A percentile compares a stretch with the other conserved stretches of the same genome.
Conservation (phyloP, 2,888 invertebrate genomes). For the Epinotia demarniana region DNA sequence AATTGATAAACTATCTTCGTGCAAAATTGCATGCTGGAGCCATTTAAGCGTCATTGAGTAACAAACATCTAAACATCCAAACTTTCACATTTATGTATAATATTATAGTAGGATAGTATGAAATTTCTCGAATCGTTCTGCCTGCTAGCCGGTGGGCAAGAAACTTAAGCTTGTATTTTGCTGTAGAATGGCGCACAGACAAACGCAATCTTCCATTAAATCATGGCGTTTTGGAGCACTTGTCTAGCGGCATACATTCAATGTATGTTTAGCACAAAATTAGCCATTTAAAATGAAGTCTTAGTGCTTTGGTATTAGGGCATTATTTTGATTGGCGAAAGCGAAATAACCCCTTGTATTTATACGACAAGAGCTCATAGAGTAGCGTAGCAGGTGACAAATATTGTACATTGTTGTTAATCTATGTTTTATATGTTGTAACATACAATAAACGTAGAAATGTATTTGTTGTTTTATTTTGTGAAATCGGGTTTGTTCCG, state of each 20-base stretch:
- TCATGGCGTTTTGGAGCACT: neutral
- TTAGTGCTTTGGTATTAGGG: neutral
- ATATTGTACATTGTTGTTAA: slow-evolving; percentile 62
- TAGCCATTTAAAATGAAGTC: slow-evolving; percentile 17
- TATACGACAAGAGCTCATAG: slow-evolving; percentile 18
- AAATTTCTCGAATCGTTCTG: neutral
- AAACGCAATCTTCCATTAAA: neutral
- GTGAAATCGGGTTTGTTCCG: neutral
- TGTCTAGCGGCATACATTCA: neutral
- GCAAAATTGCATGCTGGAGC: too few relatives aligned
- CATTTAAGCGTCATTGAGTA: too few relatives aligned
- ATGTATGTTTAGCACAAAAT: slow-evolving; percentile 11
- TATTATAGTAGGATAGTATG: too few relatives aligned
- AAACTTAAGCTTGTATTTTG: neutral
- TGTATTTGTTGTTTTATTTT: slow-evolving; percentile 45
- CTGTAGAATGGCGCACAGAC: neutral
- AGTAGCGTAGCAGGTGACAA: slow-evolving; percentile 32
- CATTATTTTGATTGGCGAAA: slow-evolving; percentile 1
- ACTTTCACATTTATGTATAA: too few relatives aligned
- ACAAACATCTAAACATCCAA: too few relatives aligned
- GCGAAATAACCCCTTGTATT: slow-evolving; percentile 9
- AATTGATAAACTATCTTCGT: too few relatives aligned
- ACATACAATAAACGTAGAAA: slow-evolving; percentile 66
- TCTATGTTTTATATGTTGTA: slow-evolving; percentile 72
- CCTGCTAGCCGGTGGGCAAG: neutral